These are phyloP conservation scores for Hozukius guyotensis DNA, from an alignment of 2,797 vertebrate species.

Conservation along the genomic window DNA sequence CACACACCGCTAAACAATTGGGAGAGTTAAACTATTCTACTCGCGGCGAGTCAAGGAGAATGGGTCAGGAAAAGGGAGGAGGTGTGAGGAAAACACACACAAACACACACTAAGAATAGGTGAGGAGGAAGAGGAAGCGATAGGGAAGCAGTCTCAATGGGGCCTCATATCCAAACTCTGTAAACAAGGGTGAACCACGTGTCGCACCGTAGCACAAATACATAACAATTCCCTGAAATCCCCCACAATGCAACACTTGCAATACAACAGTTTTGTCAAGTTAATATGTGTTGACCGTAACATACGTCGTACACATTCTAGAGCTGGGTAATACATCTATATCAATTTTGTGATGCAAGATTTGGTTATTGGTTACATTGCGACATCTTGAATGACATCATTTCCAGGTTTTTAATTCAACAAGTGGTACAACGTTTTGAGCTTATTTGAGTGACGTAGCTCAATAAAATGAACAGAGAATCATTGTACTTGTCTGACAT, in stretches of 20 bases:
- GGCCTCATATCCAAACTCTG: slow-evolving; percentile 44
- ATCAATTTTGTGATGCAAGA: neutral
- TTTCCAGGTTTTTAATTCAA: neutral
- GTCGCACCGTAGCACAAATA: slow-evolving; percentile 29
- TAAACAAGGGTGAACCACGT: slow-evolving; percentile 66
- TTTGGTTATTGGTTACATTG: neutral
- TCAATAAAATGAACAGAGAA: neutral
- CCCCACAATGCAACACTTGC: neutral
- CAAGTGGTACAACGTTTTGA: neutral
- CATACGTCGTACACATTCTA: neutral
- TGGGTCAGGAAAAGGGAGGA: slow-evolving; percentile 65
- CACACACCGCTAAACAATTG: slow-evolving; percentile 53
- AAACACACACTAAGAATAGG: slow-evolving; percentile 68
- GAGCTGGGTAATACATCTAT: neutral
- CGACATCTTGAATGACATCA: neutral
- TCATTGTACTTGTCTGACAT: neutral
- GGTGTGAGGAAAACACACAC: slow-evolving; percentile 57
- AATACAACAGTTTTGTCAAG: neutral
- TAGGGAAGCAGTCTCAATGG: slow-evolving; percentile 59
- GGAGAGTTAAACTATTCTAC: slow-evolving; percentile 31
- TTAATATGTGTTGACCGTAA: neutral
- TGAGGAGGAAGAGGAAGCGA: slow-evolving; percentile 69
- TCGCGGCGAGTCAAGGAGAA: slow-evolving; percentile 45
- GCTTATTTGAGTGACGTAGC: neutral
- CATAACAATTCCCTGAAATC: slow-evolving; percentile 31